Percentiles rank a stretch among this genome's conserved stretches.
phyloP scores from a whole-genome alignment of 1,140 invertebrate species.

The Berghia stephanieae region DNA sequence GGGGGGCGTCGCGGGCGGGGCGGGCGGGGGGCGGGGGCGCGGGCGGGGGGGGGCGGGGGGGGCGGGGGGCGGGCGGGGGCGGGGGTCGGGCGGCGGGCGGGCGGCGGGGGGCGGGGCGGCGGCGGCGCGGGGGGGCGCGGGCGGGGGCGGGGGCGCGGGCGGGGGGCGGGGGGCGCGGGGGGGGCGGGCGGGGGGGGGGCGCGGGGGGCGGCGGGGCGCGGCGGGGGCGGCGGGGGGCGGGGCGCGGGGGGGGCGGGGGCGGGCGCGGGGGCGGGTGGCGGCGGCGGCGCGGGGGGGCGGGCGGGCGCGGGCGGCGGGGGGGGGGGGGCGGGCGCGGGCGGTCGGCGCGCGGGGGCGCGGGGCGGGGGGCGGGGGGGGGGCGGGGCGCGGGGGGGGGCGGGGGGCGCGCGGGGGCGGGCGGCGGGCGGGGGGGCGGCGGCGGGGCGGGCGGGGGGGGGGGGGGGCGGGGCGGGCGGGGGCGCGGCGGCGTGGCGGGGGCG shows the following conservation, averaged over 20 bases:
- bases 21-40: not conserved
- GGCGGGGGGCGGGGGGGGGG: not conserved
- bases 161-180: not conserved
- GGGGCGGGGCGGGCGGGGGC: not conserved
- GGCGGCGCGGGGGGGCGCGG: not conserved
- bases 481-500: not conserved
- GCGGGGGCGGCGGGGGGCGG: not conserved
- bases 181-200: not conserved
- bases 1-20: not conserved
- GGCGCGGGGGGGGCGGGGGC: not conserved
- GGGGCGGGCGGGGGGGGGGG: not conserved
- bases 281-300: not conserved
- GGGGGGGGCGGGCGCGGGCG: not conserved
- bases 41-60: constrained; percentile 5
- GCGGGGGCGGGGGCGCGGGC: not conserved
- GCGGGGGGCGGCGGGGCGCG: not conserved
- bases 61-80: not conserved
- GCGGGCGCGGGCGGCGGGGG: not conserved
- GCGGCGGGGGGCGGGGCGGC: not conserved
- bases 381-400: not conserved
- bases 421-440: not conserved
- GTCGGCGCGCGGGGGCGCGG: not conserved
- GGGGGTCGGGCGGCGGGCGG: not conserved
- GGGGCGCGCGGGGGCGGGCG: not conserved
- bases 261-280: not conserved